phyloP scores from a whole-genome alignment of 1,140 invertebrate genomes.

The Camponotus floridanus region DNA sequence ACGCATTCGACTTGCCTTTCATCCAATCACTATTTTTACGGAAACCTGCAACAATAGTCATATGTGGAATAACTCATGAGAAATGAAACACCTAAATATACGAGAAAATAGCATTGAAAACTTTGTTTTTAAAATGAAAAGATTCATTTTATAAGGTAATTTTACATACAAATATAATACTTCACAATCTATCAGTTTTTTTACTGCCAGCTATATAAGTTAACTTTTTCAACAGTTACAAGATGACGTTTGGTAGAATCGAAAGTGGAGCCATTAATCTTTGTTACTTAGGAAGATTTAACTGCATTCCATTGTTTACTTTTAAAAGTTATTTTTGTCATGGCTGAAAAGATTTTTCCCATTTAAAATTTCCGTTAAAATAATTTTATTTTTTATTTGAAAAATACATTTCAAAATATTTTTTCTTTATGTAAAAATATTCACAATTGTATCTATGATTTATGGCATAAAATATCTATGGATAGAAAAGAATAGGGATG shows the following conservation, averaged over 20 bases:
- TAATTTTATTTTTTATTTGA: background rate
- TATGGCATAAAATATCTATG: background rate
- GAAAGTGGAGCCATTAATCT: background rate
- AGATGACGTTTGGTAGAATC: background rate
- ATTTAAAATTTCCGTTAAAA: background rate
- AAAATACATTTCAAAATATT: background rate
- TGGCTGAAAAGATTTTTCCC: background rate
- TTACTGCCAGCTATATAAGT: background rate
- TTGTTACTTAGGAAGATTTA: background rate
- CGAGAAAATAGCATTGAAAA: background rate
- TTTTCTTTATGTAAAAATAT: background rate
- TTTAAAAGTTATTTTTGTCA: background rate
- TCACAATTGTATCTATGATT: background rate
- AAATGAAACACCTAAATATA: background rate
- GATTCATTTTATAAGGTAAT: background rate
- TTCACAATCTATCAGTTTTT: background rate
- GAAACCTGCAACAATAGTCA: background rate
- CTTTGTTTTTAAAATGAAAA: background rate
- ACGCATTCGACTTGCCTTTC: conserved; percentile 29
- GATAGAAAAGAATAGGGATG: background rate
- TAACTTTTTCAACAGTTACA: background rate
- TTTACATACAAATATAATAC: background rate
- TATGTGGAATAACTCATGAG: background rate
- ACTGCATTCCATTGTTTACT: background rate
- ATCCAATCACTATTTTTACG: conserved; percentile 15